Evolutionary conservation across 2,888 invertebrate species (phyloP), one percentile per base, ranked within the genome.

Genomic region (Drosophila mercatorum): DNA sequence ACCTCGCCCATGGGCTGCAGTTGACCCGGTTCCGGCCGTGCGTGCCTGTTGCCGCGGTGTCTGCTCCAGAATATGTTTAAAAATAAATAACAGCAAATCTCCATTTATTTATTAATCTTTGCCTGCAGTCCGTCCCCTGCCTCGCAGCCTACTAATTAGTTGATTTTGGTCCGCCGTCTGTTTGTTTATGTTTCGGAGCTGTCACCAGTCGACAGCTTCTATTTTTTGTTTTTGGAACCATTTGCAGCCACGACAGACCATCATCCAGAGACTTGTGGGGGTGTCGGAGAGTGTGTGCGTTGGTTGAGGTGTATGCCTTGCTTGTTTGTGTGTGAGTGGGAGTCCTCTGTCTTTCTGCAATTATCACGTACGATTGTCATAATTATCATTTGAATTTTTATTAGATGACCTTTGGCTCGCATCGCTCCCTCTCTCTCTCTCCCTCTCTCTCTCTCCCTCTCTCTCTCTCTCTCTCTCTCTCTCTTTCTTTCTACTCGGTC

Each of bases 321-420:
- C 11, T 1, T 22, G 22, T 22, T 28, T 53, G 47, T 36, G 85
- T 70, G 75, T 70, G 68, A 49, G 68, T 55, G 55, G 55, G 55
- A 40, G 55, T 55, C 17, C 67, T 73, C 64, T 66, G 58, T 56
- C 52, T 74, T 90, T 80, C 77, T 75, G 80, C 91, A 89, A 90
- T 91, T 90, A 91, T 91, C 91, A 91, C 91, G 91, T 91, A 91
- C 91, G 90, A 84, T 90, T 91, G 91, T 88, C 92, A 91, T 91
- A 91, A 91, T 91, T 91, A 91, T 90, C 90, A 90, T 91, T 87
- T 83, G 80, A 81, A 85, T 84, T 91, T 81, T 83, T 79, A 87
- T 84, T 87, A 75, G 86, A 68, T 84, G 84, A 70, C 78, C 81
- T 68, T 49, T 58, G 71, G 41, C 40, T 53, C 14, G 10, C 40